These are phyloP conservation scores for Cyprinella venusta DNA, from an alignment of 2,797 vertebrate species.

Conservation along the genomic window DNA sequence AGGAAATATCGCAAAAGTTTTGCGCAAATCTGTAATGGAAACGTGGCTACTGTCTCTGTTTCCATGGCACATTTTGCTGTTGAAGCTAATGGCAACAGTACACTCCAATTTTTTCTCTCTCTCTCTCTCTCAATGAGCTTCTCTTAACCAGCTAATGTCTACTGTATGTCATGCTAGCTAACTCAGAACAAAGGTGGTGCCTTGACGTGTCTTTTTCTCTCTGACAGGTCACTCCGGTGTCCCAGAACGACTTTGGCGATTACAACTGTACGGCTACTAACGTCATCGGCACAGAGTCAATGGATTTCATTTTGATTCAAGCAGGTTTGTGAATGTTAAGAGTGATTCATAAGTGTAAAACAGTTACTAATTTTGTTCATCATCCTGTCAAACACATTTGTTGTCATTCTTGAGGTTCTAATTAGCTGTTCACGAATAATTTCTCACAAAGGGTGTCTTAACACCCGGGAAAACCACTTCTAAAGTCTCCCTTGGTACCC, in stretches of 20 bases:
- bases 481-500: slow-evolving; percentile 39
- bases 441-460: slow-evolving; percentile 44
- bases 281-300: slow-evolving; percentile 89
- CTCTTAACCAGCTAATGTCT: slow-evolving; percentile 51
- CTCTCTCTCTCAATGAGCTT: slow-evolving; percentile 24
- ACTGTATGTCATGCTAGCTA: slow-evolving; percentile 24
- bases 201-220: slow-evolving; percentile 23
- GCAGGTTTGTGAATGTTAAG: slow-evolving; percentile 80
- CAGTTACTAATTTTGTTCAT: too few species aligned
- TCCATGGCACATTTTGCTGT: slow-evolving; percentile 46
- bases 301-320: slow-evolving; percentile 94
- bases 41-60: background rate
- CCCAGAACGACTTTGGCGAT: slow-evolving; percentile 94
- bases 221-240: slow-evolving; percentile 79
- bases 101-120: background rate
- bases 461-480: slow-evolving; percentile 31
- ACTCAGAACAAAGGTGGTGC: background rate
- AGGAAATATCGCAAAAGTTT: too few species aligned
- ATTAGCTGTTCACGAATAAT: slow-evolving; percentile 26
- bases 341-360: too few species aligned
- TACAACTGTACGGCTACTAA: slow-evolving; percentile 97
- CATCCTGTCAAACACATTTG: background rate
- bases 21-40: too few species aligned
- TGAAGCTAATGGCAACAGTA: slow-evolving; percentile 39
- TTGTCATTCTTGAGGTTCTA: background rate